A percentile compares a stretch with the other conserved stretches of the same genome.
Conservation (phyloP, 1,140 invertebrate species). For the Leptopilina boulardi region DNA sequence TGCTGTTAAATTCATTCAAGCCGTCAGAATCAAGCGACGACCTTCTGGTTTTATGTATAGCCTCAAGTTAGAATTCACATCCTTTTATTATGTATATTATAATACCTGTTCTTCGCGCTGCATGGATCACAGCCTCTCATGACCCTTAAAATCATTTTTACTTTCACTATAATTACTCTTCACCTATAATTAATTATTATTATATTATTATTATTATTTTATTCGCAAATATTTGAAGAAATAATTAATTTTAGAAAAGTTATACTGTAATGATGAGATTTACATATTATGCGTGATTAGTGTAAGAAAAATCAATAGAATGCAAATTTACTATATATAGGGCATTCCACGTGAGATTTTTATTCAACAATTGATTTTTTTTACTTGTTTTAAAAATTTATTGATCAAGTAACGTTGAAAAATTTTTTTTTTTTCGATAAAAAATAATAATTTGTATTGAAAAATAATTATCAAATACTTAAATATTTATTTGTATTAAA, state of each 20-base stretch:
- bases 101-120: neutral
- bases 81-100: neutral
- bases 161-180: neutral
- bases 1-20: neutral
- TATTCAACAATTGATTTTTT: too few species aligned
- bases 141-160: conserved; percentile 4
- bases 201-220: neutral
- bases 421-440: too few species aligned
- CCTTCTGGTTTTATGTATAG: neutral
- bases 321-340: too few species aligned
- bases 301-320: too few species aligned
- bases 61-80: conserved; percentile 7
- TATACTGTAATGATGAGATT: too few species aligned
- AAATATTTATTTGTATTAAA: too few species aligned
- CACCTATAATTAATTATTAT: neutral
- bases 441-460: too few species aligned
- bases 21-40: neutral
- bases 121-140: neutral
- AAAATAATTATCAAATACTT: too few species aligned
- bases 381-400: too few species aligned
- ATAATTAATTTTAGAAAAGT: neutral
- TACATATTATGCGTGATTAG: too few species aligned
- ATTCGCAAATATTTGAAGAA: neutral
- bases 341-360: too few species aligned
- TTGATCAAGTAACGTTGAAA: too few species aligned